Evolutionary conservation across 2,888 invertebrate genomes (phyloP), one percentile per base, ranked within the genome.

Genomic region (Sphaerophoria taeniata): DNA sequence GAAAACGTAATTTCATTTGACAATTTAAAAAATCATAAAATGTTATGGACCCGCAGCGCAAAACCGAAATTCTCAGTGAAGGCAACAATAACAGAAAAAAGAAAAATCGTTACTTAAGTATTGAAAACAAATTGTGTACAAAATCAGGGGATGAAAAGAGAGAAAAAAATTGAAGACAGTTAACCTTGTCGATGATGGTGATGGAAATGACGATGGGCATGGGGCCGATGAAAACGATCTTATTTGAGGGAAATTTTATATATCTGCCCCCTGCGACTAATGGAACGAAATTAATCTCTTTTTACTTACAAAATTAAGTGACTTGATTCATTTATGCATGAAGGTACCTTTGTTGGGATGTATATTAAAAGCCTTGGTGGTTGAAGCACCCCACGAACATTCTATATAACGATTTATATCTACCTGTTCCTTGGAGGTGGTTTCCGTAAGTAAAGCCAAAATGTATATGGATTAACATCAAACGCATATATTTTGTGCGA

Each of bases 201-300:
- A 45, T 61, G 60, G 24, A 9, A 34, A 45, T 61, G 60, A 60
- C 4, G 63, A 47, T 49, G 49, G 12, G 31, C 43, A 60, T 33
- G 49, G 34, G 65, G 65, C 49, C 65, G 65, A 65, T 36, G 53
- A 39, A 67, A 67, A 31, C 24, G 67, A 67, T 51, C 53, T 67
- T 67, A 77, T 39, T 63, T 47, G 63, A 49, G n/a, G 58, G 36
- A 53, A 45, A 56, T 24, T 24, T 24, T 24, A 24, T 67, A 55
- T 69, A 51, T 65, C 16, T 65, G 43, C 58, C 36, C 58, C 34
- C 34, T 14, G 60, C 47, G 75, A 67, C 75, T 75, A 84, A 84
- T 84, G 73, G 84, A 75, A 67, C 49, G 67, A 71, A 79, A 79
- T 79, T 74, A 79, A 84, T 84, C 71, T 84, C 67, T 65, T 70